Evolutionary conservation across 2,113 vertebrate species (phyloP).

Genomic region (Carettochelys insculpta): DNA sequence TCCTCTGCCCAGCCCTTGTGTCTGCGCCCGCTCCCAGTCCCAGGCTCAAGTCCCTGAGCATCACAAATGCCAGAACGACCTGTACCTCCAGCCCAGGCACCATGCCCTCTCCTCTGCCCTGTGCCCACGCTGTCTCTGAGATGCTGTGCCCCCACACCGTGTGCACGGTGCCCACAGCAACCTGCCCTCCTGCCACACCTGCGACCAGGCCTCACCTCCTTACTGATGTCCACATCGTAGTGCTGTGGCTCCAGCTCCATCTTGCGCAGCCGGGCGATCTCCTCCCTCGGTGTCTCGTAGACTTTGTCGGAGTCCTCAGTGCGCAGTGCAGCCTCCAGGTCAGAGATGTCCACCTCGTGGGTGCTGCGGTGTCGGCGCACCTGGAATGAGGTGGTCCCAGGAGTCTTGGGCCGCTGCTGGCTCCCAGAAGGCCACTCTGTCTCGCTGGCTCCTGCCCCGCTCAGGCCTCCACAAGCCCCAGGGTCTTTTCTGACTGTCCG

Average conservation of each 20-base stretch:
- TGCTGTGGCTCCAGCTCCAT: slow-evolving; percentile 86
- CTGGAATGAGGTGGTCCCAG: slow-evolving; percentile 61
- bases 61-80: fast-evolving
- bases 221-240: slow-evolving; percentile 83
- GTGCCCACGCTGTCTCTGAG: not conserved
- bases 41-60: fast-evolving
- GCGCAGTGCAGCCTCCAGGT: slow-evolving; percentile 89
- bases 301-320: slow-evolving; percentile 74
- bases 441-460: not conserved
- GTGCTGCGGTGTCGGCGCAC: slow-evolving; percentile 90
- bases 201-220: slow-evolving; percentile 76
- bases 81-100: fast-evolving
- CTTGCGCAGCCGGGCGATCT: slow-evolving; percentile 91
- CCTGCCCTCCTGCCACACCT: not conserved
- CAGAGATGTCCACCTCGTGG: slow-evolving; percentile 95
- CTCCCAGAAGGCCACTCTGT: not conserved
- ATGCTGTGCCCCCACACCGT: fast-evolving
- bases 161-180: not conserved
- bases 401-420: not conserved
- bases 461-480: not conserved
- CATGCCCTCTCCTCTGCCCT: not conserved
- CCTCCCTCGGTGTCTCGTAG: slow-evolving; percentile 90
- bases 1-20: not conserved
- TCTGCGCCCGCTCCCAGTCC: not conserved
- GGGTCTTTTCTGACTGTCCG: not conserved